phyloP scores from a whole-genome alignment of 2,797 vertebrate species.

The Pseudochaenichthys georgianus region DNA sequence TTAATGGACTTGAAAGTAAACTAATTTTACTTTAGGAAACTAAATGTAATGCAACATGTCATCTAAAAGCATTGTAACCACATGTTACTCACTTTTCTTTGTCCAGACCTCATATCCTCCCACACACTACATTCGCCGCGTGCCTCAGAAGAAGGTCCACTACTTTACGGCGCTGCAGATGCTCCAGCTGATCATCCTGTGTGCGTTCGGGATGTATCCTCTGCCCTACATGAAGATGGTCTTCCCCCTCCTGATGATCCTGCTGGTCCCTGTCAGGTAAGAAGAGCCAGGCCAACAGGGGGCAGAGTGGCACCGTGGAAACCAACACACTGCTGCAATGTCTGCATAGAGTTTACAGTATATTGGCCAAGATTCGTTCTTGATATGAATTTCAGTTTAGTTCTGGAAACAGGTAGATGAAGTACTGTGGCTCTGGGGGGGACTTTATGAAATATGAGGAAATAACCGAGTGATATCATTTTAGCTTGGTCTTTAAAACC shows the following conservation, averaged over 20 bases:
- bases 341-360: neutral
- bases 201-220: constrained; percentile 93
- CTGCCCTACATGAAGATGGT: constrained; percentile 98
- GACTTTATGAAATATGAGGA: neutral
- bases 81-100: neutral
- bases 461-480: neutral
- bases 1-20: neutral
- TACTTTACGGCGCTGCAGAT: constrained; percentile 93
- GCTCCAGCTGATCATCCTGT: constrained; percentile 92
- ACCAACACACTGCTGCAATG: neutral
- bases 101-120: constrained; percentile 92
- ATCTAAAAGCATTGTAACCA: constrained; percentile 8
- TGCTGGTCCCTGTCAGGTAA: constrained; percentile 94
- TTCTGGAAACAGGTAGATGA: neutral
- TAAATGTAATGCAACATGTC: neutral
- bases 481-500: neutral
- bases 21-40: neutral
- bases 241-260: constrained; percentile 95
- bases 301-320: constrained; percentile 23
- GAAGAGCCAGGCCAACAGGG: constrained; percentile 39
- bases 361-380: neutral
- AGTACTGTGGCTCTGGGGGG: neutral
- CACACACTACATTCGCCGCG: constrained; percentile 93
- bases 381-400: constrained; percentile 7
- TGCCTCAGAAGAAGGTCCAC: constrained; percentile 96